Base-by-base conservation (phyloP, 2,888 invertebrate species). In the Eupsilia transversa region DNA sequence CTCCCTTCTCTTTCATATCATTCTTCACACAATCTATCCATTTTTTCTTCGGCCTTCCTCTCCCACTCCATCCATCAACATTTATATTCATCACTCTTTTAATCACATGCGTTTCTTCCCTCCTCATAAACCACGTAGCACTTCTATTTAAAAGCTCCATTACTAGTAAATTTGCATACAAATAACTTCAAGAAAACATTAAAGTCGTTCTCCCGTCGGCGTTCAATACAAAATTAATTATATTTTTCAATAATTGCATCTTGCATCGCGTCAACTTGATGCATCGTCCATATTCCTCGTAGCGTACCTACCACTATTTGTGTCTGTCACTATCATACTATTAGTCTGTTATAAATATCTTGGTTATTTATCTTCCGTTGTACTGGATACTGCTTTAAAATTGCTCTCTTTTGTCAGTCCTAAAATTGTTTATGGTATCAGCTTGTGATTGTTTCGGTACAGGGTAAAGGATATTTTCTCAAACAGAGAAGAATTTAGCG, bases 161-260 rank as follows among this genome's bases (percentile, higher is more conserved):
- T 54, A 27, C 6, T 54, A 3, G 23, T 49, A 9, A 46, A 60
- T 35, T 60, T 27, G 10, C 20, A 41, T 41, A 27, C 20, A 61
- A 61, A 38, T 38, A 38, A 27, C 23, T 56, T 46, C 14, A 3
- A 46, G 1, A 68, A 35, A 52, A 72, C 41, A 33, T 1, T 38
- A 20, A n/a, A 61, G 17, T 17, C 38, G 9, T 20, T 3, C 12
- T 49, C 2, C 0, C 4, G 43, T 30, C 3, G 6, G 6, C 41
- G 14, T 4, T 64, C 23, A 57, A 64, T 10, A 56, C 38, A 74
- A 74, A 43, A 64, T 79, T 79, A 56, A 80, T 80, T 60, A 59
- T 54, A n/a, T 12, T 59, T 65, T 75, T 80, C 68, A 76, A 76
- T 80, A 76, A 76, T 76, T 72, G 65, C 79, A 69, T 38, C 43